Base-by-base conservation (phyloP, 2,113 vertebrate genomes). In the Crotalus horridus region DNA sequence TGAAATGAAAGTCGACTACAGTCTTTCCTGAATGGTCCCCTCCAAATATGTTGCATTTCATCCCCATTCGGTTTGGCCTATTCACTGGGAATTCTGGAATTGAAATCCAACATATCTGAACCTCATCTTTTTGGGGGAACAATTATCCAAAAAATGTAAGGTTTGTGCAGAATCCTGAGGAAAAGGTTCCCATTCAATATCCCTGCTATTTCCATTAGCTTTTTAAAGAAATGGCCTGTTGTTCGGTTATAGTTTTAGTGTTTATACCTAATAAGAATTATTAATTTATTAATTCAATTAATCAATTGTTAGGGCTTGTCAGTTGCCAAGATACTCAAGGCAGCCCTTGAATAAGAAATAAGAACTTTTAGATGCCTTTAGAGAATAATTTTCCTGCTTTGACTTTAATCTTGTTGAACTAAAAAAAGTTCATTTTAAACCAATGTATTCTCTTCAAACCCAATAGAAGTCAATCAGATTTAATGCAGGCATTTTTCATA, bases 181-280 rank as follows among this genome's bases (percentile, higher is more conserved):
- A 81, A 81, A 81, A 43, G 64, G 3, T 39, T 92, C 46, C 55
- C 23, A 69, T 20, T 21, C 23, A 15, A 1, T 39, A 20, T 48
- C 24, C 6, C 10, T n/a, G 1, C 1, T 0, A 4, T 1, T n/a
- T 24, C 33, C 33, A 53, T 55, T 12, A 4, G 48, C 13, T 53
- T 81, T 3, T n/a, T 21, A 0, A 53, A 74, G 23, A 88, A 85
- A 6, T 1, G 17, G 12, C 13, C 56, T 85, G 56, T 51, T 56
- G 43, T 58, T 20, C 21, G 10, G 9, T 4, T 23, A 51, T 51
- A 51, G 48, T 51, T 51, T 51, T 9, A 9, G n/a, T 26, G 11
- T 0, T 0, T 0, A 0, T 24, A 20, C 74, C 69, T 29, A 10
- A 24, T 0, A 64, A 92, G 6, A 81, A 81, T 81, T 21, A 81